Evolutionary conservation across 1,140 invertebrate genomes (phyloP), one percentile per base, ranked within the genome.

Genomic region (Bombus confusus): DNA sequence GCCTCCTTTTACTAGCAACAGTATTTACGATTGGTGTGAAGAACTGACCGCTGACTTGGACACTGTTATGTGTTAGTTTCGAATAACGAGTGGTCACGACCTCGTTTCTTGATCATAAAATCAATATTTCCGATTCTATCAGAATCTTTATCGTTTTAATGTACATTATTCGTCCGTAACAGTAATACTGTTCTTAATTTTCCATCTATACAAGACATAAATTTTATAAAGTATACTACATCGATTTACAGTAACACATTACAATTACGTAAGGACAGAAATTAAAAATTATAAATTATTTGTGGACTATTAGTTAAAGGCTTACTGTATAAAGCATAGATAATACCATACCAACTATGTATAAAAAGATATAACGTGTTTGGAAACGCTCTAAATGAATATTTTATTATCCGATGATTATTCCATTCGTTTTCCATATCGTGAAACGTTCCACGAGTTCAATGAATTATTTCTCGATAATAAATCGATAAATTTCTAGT

Each of bases 81-180:
- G 68, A 74, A 87, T 85, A 91, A 92, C 86, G 89, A 92, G 86
- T 91, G 75, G 80, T 79, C 81, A 77, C 82, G 87, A 92, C 92
- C 89, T 43, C 85, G n/a, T 93, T 92, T 87, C 87, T 71, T 91
- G 92, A 92, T 93, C 83, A 91, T 77, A 92, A 92, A 93, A 92
- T 93, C 92, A 69, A 93, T 93, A 86, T 88, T 39, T 78, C 81
- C 64, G 71, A 89, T 87, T 78, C 81, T 92, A 93, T 93, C 92
- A 57, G 87, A 66, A 83, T 88, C 43, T 82, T 86, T 62, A 25
- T 47, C 41, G 47, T 83, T 74, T 83, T 74, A 77, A 69, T 43
- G 43, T 62, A 52, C 47, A 85, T 83, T 66, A 25, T 6, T 47
- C 25, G 15, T 8, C 31, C 15, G 39, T 37, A 59, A 62, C 13